Conservation (phyloP, 2,113 vertebrate genomes). For the Dendropsophus ebraccatus region DNA sequence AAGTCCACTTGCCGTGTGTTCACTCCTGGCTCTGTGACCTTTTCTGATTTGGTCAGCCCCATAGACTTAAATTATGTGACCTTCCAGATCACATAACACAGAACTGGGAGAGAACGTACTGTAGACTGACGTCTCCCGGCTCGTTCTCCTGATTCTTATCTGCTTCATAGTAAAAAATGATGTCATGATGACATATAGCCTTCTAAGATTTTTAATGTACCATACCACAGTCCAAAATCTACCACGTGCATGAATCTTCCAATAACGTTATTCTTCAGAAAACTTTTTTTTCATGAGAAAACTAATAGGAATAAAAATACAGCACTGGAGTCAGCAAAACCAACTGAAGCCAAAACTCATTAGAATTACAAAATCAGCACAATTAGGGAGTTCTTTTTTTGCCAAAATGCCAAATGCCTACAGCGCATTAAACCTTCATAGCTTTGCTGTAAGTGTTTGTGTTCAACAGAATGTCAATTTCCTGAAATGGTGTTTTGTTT, state of each 20-base stretch:
- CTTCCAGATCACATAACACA: too few species aligned
- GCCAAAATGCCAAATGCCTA: not conserved
- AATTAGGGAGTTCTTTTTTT: conserved; percentile 21
- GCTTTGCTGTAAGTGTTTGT: not conserved
- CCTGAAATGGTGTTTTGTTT: not conserved
- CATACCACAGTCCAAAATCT: not conserved
- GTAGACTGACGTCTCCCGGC: too few species aligned
- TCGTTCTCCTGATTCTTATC: too few species aligned
- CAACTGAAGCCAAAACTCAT: conserved; percentile 34
- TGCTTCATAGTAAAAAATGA: not conserved
- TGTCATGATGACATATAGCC: not conserved
- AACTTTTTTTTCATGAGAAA: conserved; percentile 6
- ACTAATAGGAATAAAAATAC: not conserved
- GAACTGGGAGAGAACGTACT: too few species aligned
- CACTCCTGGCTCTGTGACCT: too few species aligned
- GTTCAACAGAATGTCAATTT: not conserved
- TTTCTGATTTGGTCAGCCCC: too few species aligned
- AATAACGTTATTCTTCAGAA: not conserved
- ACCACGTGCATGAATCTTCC: not conserved
- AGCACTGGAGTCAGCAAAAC: not conserved
- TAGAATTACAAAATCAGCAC: conserved; percentile 17
- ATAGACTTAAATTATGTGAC: too few species aligned
- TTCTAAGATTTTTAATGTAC: not conserved
- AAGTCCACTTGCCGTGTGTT: too few species aligned
- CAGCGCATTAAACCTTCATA: conserved; percentile 9